Evolutionary conservation across 2,797 vertebrate species (phyloP).

Genomic region (Anguilla pacifica): DNA sequence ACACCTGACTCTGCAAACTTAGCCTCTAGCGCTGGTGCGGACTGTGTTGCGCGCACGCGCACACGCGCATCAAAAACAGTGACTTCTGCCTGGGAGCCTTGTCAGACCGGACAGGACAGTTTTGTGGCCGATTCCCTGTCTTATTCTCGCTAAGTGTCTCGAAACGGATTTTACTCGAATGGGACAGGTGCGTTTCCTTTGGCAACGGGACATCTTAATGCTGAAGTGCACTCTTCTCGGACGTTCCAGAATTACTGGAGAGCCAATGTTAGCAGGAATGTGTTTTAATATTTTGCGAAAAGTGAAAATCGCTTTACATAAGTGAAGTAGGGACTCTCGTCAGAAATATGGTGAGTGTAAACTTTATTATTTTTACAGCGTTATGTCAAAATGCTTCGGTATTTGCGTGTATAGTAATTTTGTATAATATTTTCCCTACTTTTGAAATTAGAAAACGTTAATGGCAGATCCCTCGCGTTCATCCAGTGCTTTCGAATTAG

Average conservation of each 20-base stretch:
- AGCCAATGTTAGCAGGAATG: background rate
- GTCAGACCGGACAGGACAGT: conserved; percentile 20
- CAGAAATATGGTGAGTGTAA: conserved; percentile 9
- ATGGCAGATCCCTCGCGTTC: background rate
- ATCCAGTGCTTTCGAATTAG: background rate
- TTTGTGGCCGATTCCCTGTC: background rate
- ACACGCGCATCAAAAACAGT: background rate
- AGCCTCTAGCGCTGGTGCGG: background rate
- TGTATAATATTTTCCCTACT: background rate
- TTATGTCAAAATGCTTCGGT: background rate
- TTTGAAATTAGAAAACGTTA: background rate
- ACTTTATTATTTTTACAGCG: background rate
- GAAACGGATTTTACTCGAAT: background rate
- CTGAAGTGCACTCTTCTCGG: background rate
- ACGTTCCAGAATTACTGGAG: background rate
- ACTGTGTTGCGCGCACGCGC: conserved; percentile 19
- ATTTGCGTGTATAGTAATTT: conserved; percentile 8
- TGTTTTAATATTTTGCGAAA: background rate
- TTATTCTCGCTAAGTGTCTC: background rate
- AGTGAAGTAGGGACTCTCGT: background rate
- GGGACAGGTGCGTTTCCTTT: background rate
- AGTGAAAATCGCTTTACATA: conserved; percentile 20
- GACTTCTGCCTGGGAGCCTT: background rate
- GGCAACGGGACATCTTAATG: background rate
- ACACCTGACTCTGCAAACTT: conserved; percentile 31